Base-by-base conservation (phyloP, 1,140 invertebrate genomes). In the Psix sp. region DNA sequence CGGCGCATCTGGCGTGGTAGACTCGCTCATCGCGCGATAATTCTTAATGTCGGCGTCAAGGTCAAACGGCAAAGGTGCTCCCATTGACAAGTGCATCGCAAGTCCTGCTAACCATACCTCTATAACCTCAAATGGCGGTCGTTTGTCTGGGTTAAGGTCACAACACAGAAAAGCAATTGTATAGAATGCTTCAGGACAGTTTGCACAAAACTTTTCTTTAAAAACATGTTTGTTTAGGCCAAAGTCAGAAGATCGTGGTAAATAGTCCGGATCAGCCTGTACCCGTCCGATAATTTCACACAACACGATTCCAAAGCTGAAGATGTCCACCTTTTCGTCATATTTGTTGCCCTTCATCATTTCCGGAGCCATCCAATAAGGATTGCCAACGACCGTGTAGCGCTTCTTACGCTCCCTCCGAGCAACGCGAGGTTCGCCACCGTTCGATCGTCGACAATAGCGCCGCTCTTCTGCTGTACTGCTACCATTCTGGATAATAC, bases 351-450 rank as follows among this genome's bases (percentile, higher is more conserved):
- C 96, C 83, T 95, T 95, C 92, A 99, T 96, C 93, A 98, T 98
- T 86, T 99, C 97, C 3, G 97, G 97, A 0, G 97, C 96, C 96
- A 98, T 99, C 96, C 96, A 98, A 83, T 97, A 98, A 4, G 96
- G 96, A 88, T 97, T 97, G 0, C 96, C 96, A 0, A 98, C 95
- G 14, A 96, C 93, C 36, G 92, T 93, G 74, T 91, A 92, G 14
- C 92, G 80, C 76, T 93, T 93, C 65, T 92, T 92, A 5, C 91
- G 83, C 67, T 92, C 91, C 68, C 89, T 83, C 74, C 88, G 81
- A 63, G 86, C 79, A 54, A 82, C 68, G 57, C 81, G 73, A 2
- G 51, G 57, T 33, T 86, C 85, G 5, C 82, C 82, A 3, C 84
- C n/a, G n/a, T n/a, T 80, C 7, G 81, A 70, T 39, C 83, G 51